Base-by-base conservation (phyloP, 2,888 invertebrate species). In the Alsophila aescularia region DNA sequence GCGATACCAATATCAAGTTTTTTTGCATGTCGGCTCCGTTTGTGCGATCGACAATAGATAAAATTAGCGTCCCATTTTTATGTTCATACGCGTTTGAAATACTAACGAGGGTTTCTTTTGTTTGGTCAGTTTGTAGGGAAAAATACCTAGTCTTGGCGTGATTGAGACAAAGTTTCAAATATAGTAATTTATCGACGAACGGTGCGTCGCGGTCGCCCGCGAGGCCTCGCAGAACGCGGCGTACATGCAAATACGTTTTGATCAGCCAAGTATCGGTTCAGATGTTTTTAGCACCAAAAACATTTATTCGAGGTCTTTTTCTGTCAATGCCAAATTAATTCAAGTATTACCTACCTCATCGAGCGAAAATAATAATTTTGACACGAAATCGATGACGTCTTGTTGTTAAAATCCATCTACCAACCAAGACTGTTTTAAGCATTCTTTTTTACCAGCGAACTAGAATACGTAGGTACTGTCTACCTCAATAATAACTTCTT, bases 221-320 rank as follows among this genome's bases (percentile, higher is more conserved):
- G 37, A 34, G 64, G 64, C 69, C 64, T 45, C 63, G 48, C 60
- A 66, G 64, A 61, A 78, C 85, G 72, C 70, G 75, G 60, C 66
- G 35, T 67, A 77, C 79, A 84, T 87, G 72, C 73, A 78, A 85
- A 86, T 82, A 59, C 59, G 61, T 61, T 64, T 57, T 67, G 63
- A 72, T 74, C 69, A 61, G 59, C 64, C 32, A n/a, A 62, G 66
- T 77, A 79, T 81, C 67, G 77, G 69, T 69, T 69, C 73, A 69
- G 73, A 65, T 67, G 67, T 70, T 72, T 75, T 75, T 64, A 65
- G 64, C 65, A 60, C 58, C 45, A 64, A 66, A 65, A 60, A 62
- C 57, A 59, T 62, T 67, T 58, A 60, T 65, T 63, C 49, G 59
- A 48, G 49, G 53, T 24, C 24, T 24, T 57, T 49, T 52, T 52